Evolutionary conservation across 2,113 vertebrate genomes (phyloP), one percentile per base, ranked within the genome.

Genomic region (Mungos mungo): DNA sequence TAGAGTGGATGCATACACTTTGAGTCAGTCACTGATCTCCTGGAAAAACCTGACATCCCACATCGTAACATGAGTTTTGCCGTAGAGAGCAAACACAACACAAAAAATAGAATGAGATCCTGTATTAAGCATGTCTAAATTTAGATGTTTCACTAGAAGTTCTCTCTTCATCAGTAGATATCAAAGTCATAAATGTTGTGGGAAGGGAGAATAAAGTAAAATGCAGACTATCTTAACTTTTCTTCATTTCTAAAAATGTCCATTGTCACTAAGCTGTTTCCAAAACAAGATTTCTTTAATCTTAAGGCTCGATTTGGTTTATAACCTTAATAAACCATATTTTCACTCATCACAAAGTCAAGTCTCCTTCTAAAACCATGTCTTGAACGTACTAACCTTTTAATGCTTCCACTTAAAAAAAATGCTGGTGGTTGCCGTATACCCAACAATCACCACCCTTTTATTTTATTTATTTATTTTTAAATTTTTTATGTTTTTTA

Each of bases 311-410:
- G 81, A 7, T 92, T 63, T 95, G 79, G 79, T 89, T 98, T 96
- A 90, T 88, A 92, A 66, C 45, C 38, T 95, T 93, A 95, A 95
- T 29, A 88, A 96, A 77, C 15, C 14, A 66, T 79, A 96, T 84
- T 95, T 96, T 93, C 23, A 47, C 47, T 95, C 54, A 90, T 95
- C 50, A 93, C 7, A 96, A 93, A 85, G 86, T 27, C 45, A 95
- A 95, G 52, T 54, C 54, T 95, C 35, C 72, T 29, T 81, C 76
- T 92, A 93, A 96, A 95, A 80, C 2, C 52, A 38, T 19, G 21
- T 82, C 71, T 86, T 88, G 52, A 89, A 47, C 45, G 86, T 35
- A 92, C 54, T 60, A 63, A 85, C 50, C 65, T 96, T 96, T 85
- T 52, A 35, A 74, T 95, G 63, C 47, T 76, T 84, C 52, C 47